Evolutionary conservation across 2,888 invertebrate species (phyloP), one percentile per base, ranked within the genome.

Genomic region (Hypolimnas misippus): DNA sequence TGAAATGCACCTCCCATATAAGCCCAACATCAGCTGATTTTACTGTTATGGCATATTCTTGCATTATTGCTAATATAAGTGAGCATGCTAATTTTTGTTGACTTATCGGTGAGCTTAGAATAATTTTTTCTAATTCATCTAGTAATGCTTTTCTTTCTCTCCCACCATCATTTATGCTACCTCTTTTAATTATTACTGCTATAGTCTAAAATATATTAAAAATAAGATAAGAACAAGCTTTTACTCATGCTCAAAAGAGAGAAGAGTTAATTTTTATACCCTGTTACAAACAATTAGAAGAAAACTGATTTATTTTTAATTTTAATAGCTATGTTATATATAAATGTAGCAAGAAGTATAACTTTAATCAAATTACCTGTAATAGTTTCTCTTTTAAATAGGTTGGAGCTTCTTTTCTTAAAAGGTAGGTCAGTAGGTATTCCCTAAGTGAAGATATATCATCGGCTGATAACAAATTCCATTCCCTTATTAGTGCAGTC

Each of bases 11-110:
- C 84, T 97, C 97, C 96, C 97, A 98, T 46, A 97, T 95, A 53
- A 98, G 90, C 5, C 97, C 97, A 10, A 97, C 95, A 85, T 97
- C 97, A 33, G 97, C 95, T 1, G 97, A 96, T 77, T 97, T 95
- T 0, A 96, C 95, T 3, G 97, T 96, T 31, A 94, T 96, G 7
- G 97, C 96, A 89, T 97, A 98, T 84, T 98, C 98, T 90, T 97
- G 96, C 93, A 98, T 95, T 51, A 98, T 91, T 8, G 97, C 95
- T 60, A 95, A 93, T 75, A 98, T 94, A 56, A 98, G 93, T 63
- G 96, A 95, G 77, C 97, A 97, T 3, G 97, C 97, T 50, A 98
- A 89, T 70, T 96, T 93, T 94, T 97, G 96, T 61, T 95, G 94
- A 62, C 78, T 83, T 70, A 98, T 94, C 69, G 96, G 95, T 70